Conservation (phyloP, 2,113 vertebrate genomes). For the Lontra canadensis region DNA sequence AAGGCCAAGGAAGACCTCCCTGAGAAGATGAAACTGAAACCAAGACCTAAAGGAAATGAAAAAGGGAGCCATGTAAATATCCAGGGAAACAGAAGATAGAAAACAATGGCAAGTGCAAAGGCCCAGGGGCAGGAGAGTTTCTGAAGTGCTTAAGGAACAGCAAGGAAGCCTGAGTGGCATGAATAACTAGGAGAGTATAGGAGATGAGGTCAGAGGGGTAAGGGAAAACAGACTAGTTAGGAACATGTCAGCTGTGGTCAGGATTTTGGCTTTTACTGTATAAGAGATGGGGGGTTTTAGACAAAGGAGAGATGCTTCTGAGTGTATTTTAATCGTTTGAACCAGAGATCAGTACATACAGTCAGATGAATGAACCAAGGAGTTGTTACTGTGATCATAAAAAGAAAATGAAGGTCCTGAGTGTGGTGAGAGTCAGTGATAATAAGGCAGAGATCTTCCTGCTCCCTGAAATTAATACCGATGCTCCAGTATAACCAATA, state of each 20-base stretch:
- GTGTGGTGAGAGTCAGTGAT: neutral
- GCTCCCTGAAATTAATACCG: neutral
- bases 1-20: neutral
- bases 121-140: neutral
- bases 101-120: neutral
- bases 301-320: neutral
- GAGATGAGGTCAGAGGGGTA: neutral
- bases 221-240: neutral
- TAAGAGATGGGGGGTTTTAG: neutral
- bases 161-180: neutral
- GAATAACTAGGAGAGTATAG: neutral
- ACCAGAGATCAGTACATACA: neutral
- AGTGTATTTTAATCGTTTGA: neutral
- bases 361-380: neutral
- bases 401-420: neutral
- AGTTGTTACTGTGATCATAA: neutral
- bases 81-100: neutral
- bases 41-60: neutral
- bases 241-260: neutral
- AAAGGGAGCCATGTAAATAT: neutral
- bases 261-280: neutral
- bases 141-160: neutral
- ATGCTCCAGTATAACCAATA: rapidly evolving
- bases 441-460: neutral
- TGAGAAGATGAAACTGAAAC: neutral